phyloP scores from a whole-genome alignment of 2,797 vertebrate genomes.

The Sternarchorhynchus goeldii region DNA sequence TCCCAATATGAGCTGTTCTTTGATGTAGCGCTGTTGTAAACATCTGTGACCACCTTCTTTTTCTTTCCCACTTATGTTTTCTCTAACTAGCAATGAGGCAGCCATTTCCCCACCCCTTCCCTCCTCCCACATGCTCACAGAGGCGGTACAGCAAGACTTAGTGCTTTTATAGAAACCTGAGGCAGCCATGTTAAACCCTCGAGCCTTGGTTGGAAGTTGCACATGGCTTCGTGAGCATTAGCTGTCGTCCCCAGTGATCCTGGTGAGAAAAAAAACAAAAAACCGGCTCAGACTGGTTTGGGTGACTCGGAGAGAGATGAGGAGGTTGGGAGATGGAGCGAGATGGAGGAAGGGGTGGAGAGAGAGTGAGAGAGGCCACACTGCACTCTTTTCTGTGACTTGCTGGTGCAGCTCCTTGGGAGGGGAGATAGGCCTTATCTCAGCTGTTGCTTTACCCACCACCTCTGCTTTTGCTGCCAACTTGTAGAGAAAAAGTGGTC shows the following conservation, averaged over 20 bases:
- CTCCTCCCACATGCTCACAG: neutral
- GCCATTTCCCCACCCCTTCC: neutral
- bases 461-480: constrained; percentile 15
- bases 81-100: neutral
- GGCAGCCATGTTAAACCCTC: neutral
- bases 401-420: constrained; percentile 22
- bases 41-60: constrained; percentile 45
- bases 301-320: constrained; percentile 15
- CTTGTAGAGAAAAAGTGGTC: constrained; percentile 2
- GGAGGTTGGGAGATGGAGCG: constrained; percentile 36
- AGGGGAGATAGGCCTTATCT: constrained; percentile 30
- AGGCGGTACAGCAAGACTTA: neutral
- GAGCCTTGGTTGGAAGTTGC: neutral
- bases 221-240: constrained; percentile 3
- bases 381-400: constrained; percentile 14
- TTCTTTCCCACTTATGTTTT: neutral
- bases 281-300: constrained; percentile 65
- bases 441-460: constrained; percentile 22
- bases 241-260: constrained; percentile 2
- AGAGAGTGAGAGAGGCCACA: constrained; percentile 3
- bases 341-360: constrained; percentile 16
- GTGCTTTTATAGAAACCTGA: constrained; percentile 4
- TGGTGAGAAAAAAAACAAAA: constrained; percentile 43
- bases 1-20: constrained; percentile 26
- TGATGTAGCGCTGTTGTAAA: constrained; percentile 61